Base-by-base conservation (phyloP, 64 coral and sea anemone genomes). In the Stylophora pistillata region DNA sequence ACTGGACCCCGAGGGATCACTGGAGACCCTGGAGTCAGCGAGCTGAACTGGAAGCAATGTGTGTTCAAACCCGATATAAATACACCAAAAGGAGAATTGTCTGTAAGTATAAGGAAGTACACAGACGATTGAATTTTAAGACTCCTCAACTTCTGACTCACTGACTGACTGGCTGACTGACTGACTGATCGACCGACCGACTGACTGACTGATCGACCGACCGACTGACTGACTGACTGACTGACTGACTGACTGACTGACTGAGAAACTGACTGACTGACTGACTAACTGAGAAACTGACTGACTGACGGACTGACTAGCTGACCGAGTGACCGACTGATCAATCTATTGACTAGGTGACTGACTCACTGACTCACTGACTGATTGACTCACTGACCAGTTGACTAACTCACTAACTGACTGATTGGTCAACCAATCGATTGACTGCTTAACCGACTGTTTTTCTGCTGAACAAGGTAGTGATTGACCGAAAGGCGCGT, bases 41-140 rank as follows among this genome's bases (percentile, higher is more conserved):
- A 62, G 65, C 28, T 93, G 74, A 92, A 96, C 69, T 96, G 94
- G 94, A 96, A 96, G 41, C 94, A 96, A 74, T 96, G 94, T 23
- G 32, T 88, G 33, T 96, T 96, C 26, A 55, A 52, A 41, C 73
- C 88, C 18, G 74, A 96, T 73, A 88, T 96, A 17, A 96, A 96
- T 66, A 89, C 83, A 21, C 69, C 84, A 17, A 37, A 41, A 21
- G 94, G 94, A 41, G 75, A 58, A 14, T 15, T 96, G 9, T 31
- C 77, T 79, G 94, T 96, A 58, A 72, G 94, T 84, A 30, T 86
- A 47, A 47, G 7, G 37, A 47, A 3, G 37, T 47, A 47, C 37
- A 4, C 37, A 3, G 7, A 47, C 37, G 37, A 47, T 47, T 47
- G 37, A 47, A 47, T 3, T 47, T 47, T 7, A 47, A 47, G 37